Evolutionary conservation across 1,140 invertebrate species (phyloP).

Genomic region (Pseudobourletiella spinata): DNA sequence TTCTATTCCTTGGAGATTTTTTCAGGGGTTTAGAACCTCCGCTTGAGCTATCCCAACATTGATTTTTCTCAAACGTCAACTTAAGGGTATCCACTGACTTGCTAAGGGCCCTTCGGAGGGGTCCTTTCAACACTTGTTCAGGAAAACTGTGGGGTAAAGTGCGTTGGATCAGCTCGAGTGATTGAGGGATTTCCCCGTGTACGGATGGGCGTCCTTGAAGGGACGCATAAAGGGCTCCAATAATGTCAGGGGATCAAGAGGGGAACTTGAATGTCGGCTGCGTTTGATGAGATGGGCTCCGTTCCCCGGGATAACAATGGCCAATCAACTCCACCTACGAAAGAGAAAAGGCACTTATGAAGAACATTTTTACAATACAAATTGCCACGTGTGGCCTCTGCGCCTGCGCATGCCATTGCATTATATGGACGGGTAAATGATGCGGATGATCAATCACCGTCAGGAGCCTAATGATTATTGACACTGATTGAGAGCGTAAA

Average conservation of each 20-base stretch:
- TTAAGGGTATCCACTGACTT: not conserved
- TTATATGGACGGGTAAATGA: too few species aligned
- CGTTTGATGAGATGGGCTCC: too few species aligned
- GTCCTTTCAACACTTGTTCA: not conserved
- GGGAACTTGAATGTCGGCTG: not conserved
- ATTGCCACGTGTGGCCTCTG: too few species aligned
- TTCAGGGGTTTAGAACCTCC: not conserved
- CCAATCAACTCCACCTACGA: slow-evolving; percentile 6
- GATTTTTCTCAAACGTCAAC: not conserved
- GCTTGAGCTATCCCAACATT: not conserved
- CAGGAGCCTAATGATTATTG: too few species aligned
- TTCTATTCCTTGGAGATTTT: not conserved
- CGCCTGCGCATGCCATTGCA: too few species aligned
- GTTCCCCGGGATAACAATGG: slow-evolving; percentile 3
- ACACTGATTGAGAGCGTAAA: too few species aligned
- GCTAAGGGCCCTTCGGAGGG: too few species aligned
- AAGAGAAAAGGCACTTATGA: not conserved
- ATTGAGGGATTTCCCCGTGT: not conserved
- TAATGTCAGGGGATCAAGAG: not conserved
- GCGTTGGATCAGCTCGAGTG: not conserved
- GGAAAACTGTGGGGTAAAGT: not conserved
- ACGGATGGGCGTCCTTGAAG: not conserved
- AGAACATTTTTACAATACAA: too few species aligned
- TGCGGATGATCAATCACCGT: too few species aligned
- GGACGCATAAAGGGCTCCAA: not conserved